Conservation (phyloP, 1,140 invertebrate species). For the Drosophila nigromelanica region DNA sequence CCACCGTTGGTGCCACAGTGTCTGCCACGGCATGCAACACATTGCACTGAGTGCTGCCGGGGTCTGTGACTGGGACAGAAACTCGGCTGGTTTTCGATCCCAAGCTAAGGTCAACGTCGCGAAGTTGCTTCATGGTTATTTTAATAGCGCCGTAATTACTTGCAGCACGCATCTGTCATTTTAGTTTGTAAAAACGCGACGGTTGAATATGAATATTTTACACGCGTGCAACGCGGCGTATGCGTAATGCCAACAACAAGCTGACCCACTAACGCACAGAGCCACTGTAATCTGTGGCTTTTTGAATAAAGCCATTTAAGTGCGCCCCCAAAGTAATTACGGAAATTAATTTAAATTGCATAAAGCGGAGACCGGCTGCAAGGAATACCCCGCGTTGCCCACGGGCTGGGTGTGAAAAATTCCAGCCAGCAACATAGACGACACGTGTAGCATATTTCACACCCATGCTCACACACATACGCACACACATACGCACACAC, state of each 20-base stretch:
- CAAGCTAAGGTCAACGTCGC: background rate
- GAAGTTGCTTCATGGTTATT: slow-evolving; percentile 50
- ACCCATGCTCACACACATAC: slow-evolving; percentile 32
- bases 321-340: slow-evolving; percentile 72
- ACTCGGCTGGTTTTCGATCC: too few relatives aligned
- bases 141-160: slow-evolving; percentile 68
- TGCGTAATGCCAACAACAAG: slow-evolving; percentile 44
- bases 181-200: slow-evolving; percentile 44
- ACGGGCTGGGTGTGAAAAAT: slow-evolving; percentile 48
- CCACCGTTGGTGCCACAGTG: slow-evolving; percentile 51
- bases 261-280: background rate
- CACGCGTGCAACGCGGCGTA: slow-evolving; percentile 61
- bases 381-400: slow-evolving; percentile 24
- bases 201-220: slow-evolving; percentile 66
- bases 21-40: slow-evolving; percentile 67
- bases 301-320: slow-evolving; percentile 65
- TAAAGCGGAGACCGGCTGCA: slow-evolving; percentile 39
- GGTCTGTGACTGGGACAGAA: too few relatives aligned
- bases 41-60: slow-evolving; percentile 40
- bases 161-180: slow-evolving; percentile 74
- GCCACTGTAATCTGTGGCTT: slow-evolving; percentile 11
- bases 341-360: slow-evolving; percentile 81
- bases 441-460: slow-evolving; percentile 68
- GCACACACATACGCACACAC: slow-evolving; percentile 11
- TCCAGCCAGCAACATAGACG: slow-evolving; percentile 22